Base-by-base conservation (phyloP, 2,113 vertebrate genomes). In the Lophotis ruficrista region DNA sequence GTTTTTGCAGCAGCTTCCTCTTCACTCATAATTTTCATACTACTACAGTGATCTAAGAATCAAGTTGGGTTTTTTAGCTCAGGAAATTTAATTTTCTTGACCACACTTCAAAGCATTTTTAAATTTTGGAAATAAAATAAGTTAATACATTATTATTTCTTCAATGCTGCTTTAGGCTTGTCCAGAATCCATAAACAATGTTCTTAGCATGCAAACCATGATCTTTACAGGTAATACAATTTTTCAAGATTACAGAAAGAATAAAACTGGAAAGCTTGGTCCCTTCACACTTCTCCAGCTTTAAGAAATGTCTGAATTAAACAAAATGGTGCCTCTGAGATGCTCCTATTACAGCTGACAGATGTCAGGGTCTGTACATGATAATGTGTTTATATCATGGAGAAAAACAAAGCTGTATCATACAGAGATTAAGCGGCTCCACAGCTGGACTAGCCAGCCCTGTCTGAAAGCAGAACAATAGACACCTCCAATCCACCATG, bases 391-490 rank as follows among this genome's bases (percentile, higher is more conserved):
- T 94, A 96, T 96, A 96, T 93, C 88, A 89, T 23, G 28, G 90
- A 86, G 47, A 89, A 81, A 92, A 86, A 85, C 88, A 95, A 91
- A 85, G 90, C 47, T 80, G 58, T 81, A 83, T 94, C 92, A 81
- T 96, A 88, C 41, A 95, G 93, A 93, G 92, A 97, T 96, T 95
- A 95, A 95, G 89, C 81, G 68, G 83, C 79, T 95, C 96, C 94
- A 96, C 97, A 94, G 97, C 97, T 58, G 91, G 89, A 97, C 89
- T 58, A 96, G 92, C 90, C 89, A 57, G 92, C 92, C 92, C 97
- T 89, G 83, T 94, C 96, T 97, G 97, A 69, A 78, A 65, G 65
- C 91, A 92, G 91, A 97, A 98, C 97, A 98, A 98, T 89, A 97
- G 86, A 94, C 90, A 78, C 76, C 94, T 94, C 94, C 95, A 95